Conservation (phyloP, 2,797 vertebrate species). For the Leucoraja ocellata region DNA sequence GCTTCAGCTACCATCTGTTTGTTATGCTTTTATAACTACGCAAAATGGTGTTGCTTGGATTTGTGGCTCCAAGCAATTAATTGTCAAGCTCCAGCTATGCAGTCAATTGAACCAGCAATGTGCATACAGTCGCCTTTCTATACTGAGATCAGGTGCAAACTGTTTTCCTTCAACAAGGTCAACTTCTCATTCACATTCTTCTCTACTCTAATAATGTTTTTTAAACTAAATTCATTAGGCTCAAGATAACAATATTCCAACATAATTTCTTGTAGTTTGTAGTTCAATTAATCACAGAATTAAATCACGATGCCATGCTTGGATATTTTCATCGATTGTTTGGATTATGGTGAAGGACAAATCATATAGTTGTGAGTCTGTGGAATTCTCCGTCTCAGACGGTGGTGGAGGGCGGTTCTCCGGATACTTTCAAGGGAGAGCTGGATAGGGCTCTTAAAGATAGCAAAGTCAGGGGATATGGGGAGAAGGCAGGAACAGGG, state of each 20-base stretch:
- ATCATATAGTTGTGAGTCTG: background rate
- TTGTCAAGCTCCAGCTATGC: background rate
- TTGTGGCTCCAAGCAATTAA: background rate
- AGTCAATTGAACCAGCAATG: background rate
- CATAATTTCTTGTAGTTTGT: conserved; percentile 10
- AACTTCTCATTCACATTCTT: background rate
- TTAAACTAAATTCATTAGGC: background rate
- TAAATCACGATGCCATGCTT: background rate
- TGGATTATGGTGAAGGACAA: background rate
- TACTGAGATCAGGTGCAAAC: background rate
- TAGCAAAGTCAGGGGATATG: no score
- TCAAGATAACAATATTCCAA: background rate
- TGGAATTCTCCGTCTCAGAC: no score
- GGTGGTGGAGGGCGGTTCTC: no score
- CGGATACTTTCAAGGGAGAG: no score
- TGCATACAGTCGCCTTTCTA: background rate
- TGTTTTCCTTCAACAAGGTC: conserved; percentile 25
- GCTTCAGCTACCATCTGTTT: conserved; percentile 33
- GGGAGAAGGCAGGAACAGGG: no score
- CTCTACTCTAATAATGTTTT: background rate
- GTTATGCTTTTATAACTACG: background rate
- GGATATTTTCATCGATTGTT: background rate
- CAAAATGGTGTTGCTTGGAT: background rate
- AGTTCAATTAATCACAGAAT: conserved; percentile 21
- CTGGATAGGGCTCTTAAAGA: no score